Base-by-base conservation (phyloP, 2,797 vertebrate genomes). In the Alcedo atthis region DNA sequence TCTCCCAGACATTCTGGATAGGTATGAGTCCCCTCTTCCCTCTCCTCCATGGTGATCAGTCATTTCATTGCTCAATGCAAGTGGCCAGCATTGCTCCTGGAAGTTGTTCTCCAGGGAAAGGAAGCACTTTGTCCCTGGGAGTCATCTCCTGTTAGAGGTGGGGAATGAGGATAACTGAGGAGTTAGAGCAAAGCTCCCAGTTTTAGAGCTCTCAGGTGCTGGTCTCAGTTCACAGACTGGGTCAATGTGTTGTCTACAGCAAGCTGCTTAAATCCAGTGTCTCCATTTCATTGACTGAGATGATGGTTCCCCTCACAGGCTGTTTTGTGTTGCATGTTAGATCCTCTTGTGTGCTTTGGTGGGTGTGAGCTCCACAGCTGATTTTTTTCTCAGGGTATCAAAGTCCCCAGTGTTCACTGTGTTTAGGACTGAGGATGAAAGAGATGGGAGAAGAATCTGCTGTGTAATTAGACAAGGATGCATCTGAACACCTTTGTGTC, bases 1-100 rank as follows among this genome's bases (percentile, higher is more conserved):
- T 32, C 98, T 99, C 71, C 98, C 98, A 11, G 98, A 99, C 9
- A 97, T 99, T 87, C 94, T 98, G 61, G 98, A 99, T 96, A 99
- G 98, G 99, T 99, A 98, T 28, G 98, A 88, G 21, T 37, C 28
- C 66, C 30, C 59, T 78, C 43, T 58, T 81, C 32, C 8, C 71
- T 46, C 43, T 55, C 35, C 49, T 84, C 85, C 16, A 1, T 30
- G 33, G 30, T 75, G 15, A 37, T 46, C 68, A n/a, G 21, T 62
- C 57, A 42, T 64, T 77, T 32, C 40, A 63, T 40, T n/a, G 17
- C 8, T 25, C 48, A 2, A 25, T 58, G 26, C 80, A 67, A 40
- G 64, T 37, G 30, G 33, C 75, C 67, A 70, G 5, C 33, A 37
- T 19, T 1, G 1, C 25, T 75, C 30, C 40, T 90, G 35, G 37